Conservation (phyloP, 1,140 invertebrate species). For the Drosophila albomicans region DNA sequence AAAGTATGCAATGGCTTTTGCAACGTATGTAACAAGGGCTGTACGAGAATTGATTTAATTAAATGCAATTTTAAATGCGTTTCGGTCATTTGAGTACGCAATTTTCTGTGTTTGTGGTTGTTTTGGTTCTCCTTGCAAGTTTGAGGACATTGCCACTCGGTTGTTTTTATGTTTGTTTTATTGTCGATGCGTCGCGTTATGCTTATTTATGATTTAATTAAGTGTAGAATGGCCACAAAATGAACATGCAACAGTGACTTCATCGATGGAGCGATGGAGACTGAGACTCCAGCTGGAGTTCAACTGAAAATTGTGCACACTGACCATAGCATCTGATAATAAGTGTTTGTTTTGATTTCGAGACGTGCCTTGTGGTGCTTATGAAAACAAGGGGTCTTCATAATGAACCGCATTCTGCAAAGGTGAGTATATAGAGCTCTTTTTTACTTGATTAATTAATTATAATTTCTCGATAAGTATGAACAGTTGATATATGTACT, state of each 20-base stretch:
- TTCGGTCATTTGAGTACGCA: conserved; percentile 75
- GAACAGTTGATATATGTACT: not conserved
- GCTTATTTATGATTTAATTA: conserved; percentile 84
- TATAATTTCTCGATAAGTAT: no score
- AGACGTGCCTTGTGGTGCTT: conserved; percentile 62
- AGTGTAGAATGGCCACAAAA: conserved; percentile 68
- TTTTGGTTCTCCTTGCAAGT: conserved; percentile 26
- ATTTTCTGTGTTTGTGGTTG: conserved; percentile 62
- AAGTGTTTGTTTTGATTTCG: conserved; percentile 75
- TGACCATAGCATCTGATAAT: conserved; percentile 33
- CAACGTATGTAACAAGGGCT: conserved; percentile 13
- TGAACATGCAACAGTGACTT: conserved; percentile 48
- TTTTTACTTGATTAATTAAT: no score
- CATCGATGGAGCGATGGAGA: not conserved
- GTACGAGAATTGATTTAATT: conserved; percentile 71
- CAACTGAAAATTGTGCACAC: not conserved
- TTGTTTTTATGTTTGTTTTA: conserved; percentile 81
- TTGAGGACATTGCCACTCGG: conserved; percentile 61
- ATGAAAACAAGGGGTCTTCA: conserved; percentile 45
- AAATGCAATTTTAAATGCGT: conserved; percentile 78
- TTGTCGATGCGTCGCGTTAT: conserved; percentile 78
- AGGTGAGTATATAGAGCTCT: not conserved
- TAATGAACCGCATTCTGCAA: conserved; percentile 47
- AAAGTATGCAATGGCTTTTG: conserved; percentile 51
- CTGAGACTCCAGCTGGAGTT: conserved; percentile 1